Evolutionary conservation across 1,140 invertebrate species (phyloP).

Genomic region (Arion vulgaris): DNA sequence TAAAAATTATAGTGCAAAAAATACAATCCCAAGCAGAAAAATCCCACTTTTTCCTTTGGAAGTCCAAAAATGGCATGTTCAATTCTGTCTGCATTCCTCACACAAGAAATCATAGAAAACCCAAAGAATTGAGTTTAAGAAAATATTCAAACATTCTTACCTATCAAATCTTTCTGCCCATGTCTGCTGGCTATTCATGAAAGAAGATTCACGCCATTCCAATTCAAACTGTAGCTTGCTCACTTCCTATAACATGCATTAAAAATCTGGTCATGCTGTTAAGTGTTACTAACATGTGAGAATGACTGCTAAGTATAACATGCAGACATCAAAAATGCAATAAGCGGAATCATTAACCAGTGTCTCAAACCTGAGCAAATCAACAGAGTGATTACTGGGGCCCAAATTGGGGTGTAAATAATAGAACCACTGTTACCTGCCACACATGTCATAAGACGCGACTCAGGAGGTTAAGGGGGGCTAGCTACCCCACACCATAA

Average conservation of each 20-base stretch:
- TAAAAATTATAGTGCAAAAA: neutral
- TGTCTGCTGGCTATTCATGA: conserved; percentile 59
- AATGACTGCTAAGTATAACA: neutral
- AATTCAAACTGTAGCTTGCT: conserved; percentile 64
- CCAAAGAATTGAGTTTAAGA: neutral
- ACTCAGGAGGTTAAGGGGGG: too few species aligned
- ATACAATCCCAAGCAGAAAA: conserved; percentile 11
- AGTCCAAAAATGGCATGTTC: neutral
- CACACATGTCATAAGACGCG: too few species aligned
- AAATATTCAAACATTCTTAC: conserved; percentile 41
- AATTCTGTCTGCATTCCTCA: neutral
- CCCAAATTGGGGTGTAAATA: too few species aligned
- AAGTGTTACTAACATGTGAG: neutral
- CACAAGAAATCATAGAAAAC: neutral
- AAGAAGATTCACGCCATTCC: conserved; percentile 52
- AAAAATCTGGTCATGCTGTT: conserved; percentile 24
- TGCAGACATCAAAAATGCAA: neutral
- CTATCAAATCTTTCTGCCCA: conserved; percentile 65
- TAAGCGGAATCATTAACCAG: neutral
- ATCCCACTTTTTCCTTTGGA: neutral
- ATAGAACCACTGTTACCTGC: too few species aligned
- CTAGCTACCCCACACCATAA: too few species aligned
- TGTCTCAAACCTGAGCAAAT: neutral
- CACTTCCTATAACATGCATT: conserved; percentile 53
- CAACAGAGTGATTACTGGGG: too few species aligned